Base-by-base conservation (phyloP, 2,888 invertebrate species). In the Rhagophthalmus giganteus region DNA sequence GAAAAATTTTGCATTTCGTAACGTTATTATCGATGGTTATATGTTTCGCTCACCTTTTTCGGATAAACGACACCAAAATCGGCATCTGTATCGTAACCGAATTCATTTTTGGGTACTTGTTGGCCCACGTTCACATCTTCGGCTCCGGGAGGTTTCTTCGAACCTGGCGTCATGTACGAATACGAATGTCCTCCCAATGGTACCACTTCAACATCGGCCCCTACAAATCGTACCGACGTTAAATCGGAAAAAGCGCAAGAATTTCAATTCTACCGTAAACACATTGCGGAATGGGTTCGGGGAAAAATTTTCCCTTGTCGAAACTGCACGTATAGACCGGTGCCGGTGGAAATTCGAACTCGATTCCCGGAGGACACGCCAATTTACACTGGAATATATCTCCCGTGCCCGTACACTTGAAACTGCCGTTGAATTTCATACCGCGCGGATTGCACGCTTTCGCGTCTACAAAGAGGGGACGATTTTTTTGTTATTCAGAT, bases 381-480 rank as follows among this genome's bases (percentile, higher is more conserved):
- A 92, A 69, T 1, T 74, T 73, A 69, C 92, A 93, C 2, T 78
- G 78, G 57, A 85, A 81, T 16, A 75, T 71, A 25, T 83, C 79
- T 3, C 72, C 76, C 59, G 83, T 79, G 1, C 84, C 86, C 1
- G 78, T 78, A 67, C 92, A 92, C 25, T 81, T 81, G 74, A 85
- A 88, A 10, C 82, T 86, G 8, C 90, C 92, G 72, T 90, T 90
- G 71, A 90, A 90, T 0, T 80, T 78, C 2, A 89, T 69, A 55
- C 84, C 84, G 12, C 80, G 78, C 1, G 81, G 73, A 56, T 79
- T 79, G 59, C 88, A 87, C 0, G 73, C 79, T 34, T 78, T 80
- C 6, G 78, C 74, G 35, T 79, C 87, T 87, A 70, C 69, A 52
- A 31, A 48, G n/a, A 44, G 30, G 35, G 11, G n/a, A 13, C 7